Conservation (phyloP, 2,888 invertebrate genomes). For the Drosophila eohydei region DNA sequence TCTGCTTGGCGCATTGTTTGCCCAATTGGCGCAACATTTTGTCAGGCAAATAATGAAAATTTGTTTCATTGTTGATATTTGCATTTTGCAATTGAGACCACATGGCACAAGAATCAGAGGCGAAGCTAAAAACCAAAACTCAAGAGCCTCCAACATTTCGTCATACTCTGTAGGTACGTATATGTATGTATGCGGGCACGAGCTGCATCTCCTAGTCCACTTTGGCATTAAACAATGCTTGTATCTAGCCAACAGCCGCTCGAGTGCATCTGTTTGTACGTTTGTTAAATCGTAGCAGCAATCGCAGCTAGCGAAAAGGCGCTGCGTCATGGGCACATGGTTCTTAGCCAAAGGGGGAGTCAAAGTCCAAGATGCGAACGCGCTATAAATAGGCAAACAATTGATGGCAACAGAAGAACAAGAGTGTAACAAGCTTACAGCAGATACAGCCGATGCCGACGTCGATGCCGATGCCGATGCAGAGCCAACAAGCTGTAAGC, state of each 20-base stretch:
- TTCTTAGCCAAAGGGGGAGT: slow-evolving; percentile 43
- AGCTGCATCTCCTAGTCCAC: slow-evolving; percentile 31
- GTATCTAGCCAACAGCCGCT: slow-evolving; percentile 60
- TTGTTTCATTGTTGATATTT: slow-evolving; percentile 74
- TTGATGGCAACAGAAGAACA: slow-evolving; percentile 31
- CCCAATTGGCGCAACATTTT: slow-evolving; percentile 71
- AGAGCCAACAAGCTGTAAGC: slow-evolving; percentile 63
- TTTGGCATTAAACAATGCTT: slow-evolving; percentile 65
- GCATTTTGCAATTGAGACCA: slow-evolving; percentile 70
- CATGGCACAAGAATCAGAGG: slow-evolving; percentile 39
- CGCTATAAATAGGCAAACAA: slow-evolving; percentile 73
- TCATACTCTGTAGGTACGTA: slow-evolving; percentile 25
- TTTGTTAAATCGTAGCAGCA: slow-evolving; percentile 59
- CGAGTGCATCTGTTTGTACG: slow-evolving; percentile 46
- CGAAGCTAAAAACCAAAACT: slow-evolving; percentile 23
- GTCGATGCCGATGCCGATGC: slow-evolving; percentile 25
- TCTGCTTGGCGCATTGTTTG: slow-evolving; percentile 55
- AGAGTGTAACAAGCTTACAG: slow-evolving; percentile 3
- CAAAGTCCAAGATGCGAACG: slow-evolving; percentile 68
- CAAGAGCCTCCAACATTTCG: slow-evolving; percentile 64
- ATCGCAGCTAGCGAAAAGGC: slow-evolving; percentile 34
- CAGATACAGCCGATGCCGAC: slow-evolving; percentile 13
- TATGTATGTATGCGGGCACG: slow-evolving; percentile 47
- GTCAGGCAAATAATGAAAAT: slow-evolving; percentile 75
- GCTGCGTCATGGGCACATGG: slow-evolving; percentile 68